Percentiles rank a stretch among this genome's conserved stretches.
These are phyloP conservation scores for Choristoneura rosaceana DNA, from an alignment of 2,888 invertebrate genomes.

Conservation along the genomic window DNA sequence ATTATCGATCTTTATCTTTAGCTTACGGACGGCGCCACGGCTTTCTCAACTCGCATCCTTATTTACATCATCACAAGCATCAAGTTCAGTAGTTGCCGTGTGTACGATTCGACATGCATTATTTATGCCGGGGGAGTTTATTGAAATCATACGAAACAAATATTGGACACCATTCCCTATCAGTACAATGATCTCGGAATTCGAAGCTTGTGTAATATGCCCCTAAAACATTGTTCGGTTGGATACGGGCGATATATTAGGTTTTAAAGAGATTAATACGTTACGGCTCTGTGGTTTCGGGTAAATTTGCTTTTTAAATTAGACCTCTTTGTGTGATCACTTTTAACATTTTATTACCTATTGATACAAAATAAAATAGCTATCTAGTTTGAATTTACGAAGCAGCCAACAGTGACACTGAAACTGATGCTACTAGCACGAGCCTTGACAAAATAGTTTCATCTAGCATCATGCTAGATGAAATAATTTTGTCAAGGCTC, in stretches of 20 bases:
- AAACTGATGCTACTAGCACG: too few species aligned
- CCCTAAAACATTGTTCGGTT: constrained; percentile 48
- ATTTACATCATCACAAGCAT: constrained; percentile 15
- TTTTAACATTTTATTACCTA: not conserved
- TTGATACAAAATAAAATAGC: not conserved
- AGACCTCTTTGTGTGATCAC: constrained; percentile 24
- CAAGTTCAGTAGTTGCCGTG: constrained; percentile 36
- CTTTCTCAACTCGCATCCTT: constrained; percentile 23
- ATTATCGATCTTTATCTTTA: constrained; percentile 68
- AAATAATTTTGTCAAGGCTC: too few species aligned
- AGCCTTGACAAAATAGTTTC: too few species aligned
- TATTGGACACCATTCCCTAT: constrained; percentile 48
- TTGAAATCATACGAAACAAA: constrained; percentile 79
- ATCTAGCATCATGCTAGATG: too few species aligned
- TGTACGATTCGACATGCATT: constrained; percentile 78
- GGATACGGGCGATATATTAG: constrained; percentile 47
- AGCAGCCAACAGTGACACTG: too few species aligned
- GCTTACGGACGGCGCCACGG: constrained; percentile 15
- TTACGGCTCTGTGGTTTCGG: constrained; percentile 40
- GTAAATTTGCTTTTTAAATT: constrained; percentile 37
- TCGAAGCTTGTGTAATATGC: constrained; percentile 54
- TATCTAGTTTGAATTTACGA: not conserved
- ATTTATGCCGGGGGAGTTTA: constrained; percentile 79
- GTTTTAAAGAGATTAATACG: constrained; percentile 41
- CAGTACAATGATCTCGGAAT: constrained; percentile 54